Conservation (phyloP, 1,140 invertebrate genomes). For the Tenebrio molitor region DNA sequence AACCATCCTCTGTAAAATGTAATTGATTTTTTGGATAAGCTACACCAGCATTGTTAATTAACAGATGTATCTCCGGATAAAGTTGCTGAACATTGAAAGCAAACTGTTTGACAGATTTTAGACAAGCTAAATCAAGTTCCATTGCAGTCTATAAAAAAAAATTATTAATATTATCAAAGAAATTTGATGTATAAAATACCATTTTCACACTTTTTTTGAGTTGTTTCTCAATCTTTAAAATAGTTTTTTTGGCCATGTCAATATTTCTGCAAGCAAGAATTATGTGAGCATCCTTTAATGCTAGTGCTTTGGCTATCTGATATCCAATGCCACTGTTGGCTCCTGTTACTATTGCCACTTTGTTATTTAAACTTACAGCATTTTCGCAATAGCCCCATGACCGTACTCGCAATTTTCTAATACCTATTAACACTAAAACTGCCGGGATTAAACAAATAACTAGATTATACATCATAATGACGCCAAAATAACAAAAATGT, state of each 20-base stretch:
- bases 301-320: slow-evolving; percentile 71
- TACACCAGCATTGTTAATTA: slow-evolving; percentile 85
- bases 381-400: slow-evolving; percentile 64
- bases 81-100: slow-evolving; percentile 73
- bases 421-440: slow-evolving; percentile 51
- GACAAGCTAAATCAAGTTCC: slow-evolving; percentile 78
- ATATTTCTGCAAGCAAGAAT: slow-evolving; percentile 84
- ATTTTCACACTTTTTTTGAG: slow-evolving; percentile 33
- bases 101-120: slow-evolving; percentile 80
- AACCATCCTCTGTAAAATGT: slow-evolving; percentile 81
- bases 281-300: slow-evolving; percentile 74
- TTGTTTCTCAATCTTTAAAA: slow-evolving; percentile 59
- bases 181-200: neutral
- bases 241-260: slow-evolving; percentile 73
- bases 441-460: slow-evolving; percentile 19
- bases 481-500: neutral
- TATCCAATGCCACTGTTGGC: slow-evolving; percentile 74
- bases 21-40: slow-evolving; percentile 69
- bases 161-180: slow-evolving; percentile 1
- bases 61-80: slow-evolving; percentile 76
- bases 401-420: slow-evolving; percentile 61
- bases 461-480: slow-evolving; percentile 1
- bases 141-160: slow-evolving; percentile 74
- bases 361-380: slow-evolving; percentile 65
- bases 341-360: slow-evolving; percentile 74